Evolutionary conservation across 2,113 vertebrate species (phyloP).

Genomic region (Chloebia gouldiae): DNA sequence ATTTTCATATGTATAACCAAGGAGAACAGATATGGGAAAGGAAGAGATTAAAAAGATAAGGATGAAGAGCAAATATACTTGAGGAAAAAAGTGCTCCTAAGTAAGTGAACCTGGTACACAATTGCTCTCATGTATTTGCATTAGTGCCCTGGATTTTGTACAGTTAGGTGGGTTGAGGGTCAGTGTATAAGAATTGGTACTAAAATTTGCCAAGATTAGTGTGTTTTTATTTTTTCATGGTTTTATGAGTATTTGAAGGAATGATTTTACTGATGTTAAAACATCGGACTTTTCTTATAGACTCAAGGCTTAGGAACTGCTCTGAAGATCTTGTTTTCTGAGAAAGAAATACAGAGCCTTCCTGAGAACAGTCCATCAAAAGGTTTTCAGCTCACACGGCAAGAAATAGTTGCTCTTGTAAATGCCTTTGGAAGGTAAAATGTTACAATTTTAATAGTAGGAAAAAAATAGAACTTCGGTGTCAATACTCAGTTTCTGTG

Average conservation of each 20-base stretch:
- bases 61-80: neutral
- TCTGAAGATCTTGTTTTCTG: conserved; percentile 95
- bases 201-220: neutral
- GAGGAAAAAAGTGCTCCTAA: neutral
- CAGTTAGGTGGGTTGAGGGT: neutral
- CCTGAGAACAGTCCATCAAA: conserved; percentile 89
- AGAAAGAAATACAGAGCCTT: conserved; percentile 93
- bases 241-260: neutral
- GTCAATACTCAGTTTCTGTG: neutral
- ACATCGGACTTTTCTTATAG: conserved; percentile 58
- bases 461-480: neutral
- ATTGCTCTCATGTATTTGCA: neutral
- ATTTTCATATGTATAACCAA: neutral
- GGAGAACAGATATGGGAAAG: neutral
- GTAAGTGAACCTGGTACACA: neutral
- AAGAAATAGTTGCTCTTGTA: conserved; percentile 93
- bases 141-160: neutral
- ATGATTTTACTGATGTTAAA: neutral
- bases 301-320: conserved; percentile 95
- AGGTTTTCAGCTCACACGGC: conserved; percentile 93
- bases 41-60: neutral
- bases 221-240: neutral
- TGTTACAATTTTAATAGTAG: neutral
- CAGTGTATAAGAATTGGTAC: neutral
- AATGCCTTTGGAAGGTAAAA: conserved; percentile 91